phyloP scores from a whole-genome alignment of 1,140 invertebrate species.

The Reticulitermes speratus region DNA sequence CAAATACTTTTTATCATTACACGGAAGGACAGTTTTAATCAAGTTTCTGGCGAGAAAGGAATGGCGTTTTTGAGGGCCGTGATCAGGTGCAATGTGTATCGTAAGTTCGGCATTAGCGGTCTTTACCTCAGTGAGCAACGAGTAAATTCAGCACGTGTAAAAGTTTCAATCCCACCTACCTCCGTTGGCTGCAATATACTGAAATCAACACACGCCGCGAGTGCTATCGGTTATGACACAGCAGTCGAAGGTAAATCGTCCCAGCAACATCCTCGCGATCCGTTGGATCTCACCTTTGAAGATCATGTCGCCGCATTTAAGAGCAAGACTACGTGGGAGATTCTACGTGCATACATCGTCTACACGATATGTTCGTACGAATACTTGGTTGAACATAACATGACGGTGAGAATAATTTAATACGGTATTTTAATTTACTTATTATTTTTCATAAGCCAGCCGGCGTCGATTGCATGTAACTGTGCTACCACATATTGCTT shows the following conservation, averaged over 20 bases:
- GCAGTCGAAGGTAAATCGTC: constrained; percentile 23
- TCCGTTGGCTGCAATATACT: constrained; percentile 6
- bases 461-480: no score
- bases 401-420: constrained; percentile 67
- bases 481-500: no score
- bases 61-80: constrained; percentile 52
- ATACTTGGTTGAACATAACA: constrained; percentile 91
- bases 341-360: constrained; percentile 88
- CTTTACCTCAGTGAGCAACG: not conserved
- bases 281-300: constrained; percentile 84
- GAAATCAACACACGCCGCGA: constrained; percentile 34
- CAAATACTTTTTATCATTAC: not conserved
- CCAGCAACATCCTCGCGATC: constrained; percentile 52
- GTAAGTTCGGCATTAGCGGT: constrained; percentile 36
- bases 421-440: not conserved
- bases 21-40: not conserved
- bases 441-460: no score
- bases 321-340: constrained; percentile 93
- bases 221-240: constrained; percentile 31
- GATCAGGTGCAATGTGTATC: constrained; percentile 44
- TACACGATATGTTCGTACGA: constrained; percentile 90
- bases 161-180: not conserved
- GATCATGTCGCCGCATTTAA: constrained; percentile 80
- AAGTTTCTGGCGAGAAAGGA: constrained; percentile 23
- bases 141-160: constrained; percentile 16